Percentiles rank a stretch among this genome's conserved stretches.
Evolutionary conservation across 2,797 vertebrate species (phyloP).

Genomic region (Scarus forsteni): DNA sequence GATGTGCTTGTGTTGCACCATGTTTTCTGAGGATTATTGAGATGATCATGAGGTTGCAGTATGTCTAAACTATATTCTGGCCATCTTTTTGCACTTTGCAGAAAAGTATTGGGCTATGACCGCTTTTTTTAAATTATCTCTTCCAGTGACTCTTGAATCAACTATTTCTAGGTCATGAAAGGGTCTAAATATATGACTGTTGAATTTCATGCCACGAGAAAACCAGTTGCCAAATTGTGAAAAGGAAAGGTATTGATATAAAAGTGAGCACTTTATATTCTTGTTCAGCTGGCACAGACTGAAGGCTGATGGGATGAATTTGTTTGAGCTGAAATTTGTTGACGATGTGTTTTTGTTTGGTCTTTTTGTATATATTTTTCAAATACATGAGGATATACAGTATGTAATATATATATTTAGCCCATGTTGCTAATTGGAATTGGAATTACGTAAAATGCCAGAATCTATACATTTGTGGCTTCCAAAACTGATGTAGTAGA

Average conservation of each 20-base stretch:
- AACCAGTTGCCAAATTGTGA: slow-evolving; percentile 49
- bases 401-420: no score
- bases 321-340: slow-evolving; percentile 16
- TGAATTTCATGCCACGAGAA: slow-evolving; percentile 30
- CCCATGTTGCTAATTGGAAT: neutral
- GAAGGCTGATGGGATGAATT: slow-evolving; percentile 17
- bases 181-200: slow-evolving; percentile 30
- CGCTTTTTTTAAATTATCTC: slow-evolving; percentile 14
- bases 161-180: slow-evolving; percentile 12
- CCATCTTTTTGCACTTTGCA: slow-evolving; percentile 23
- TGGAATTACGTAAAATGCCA: neutral
- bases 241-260: slow-evolving; percentile 37
- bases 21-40: no score
- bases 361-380: no score
- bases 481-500: slow-evolving; percentile 14
- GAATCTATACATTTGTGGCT: neutral
- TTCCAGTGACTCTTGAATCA: slow-evolving; percentile 14
- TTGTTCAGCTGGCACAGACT: slow-evolving; percentile 25
- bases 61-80: slow-evolving; percentile 16
- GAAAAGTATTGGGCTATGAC: slow-evolving; percentile 12
- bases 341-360: neutral
- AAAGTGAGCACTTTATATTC: slow-evolving; percentile 72
- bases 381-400: no score
- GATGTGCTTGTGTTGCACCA: neutral
- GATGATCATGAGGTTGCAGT: neutral